phyloP scores from a whole-genome alignment of 2,888 invertebrate genomes.

The Oasisia sp. region DNA sequence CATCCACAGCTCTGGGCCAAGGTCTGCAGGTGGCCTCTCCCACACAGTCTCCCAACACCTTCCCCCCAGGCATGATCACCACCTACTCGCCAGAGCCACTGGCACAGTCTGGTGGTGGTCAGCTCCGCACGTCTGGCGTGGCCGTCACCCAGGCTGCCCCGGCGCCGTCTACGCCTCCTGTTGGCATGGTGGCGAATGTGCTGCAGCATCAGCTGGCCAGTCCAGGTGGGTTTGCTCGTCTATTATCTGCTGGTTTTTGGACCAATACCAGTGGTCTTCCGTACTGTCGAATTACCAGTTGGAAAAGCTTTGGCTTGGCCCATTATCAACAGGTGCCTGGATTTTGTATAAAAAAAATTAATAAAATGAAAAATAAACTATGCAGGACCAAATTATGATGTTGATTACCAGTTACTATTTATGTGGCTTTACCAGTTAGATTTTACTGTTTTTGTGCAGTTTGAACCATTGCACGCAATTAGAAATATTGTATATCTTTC shows the following conservation, averaged over 20 bases:
- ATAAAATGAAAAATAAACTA: too few relatives aligned
- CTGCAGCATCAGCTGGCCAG: slow-evolving; percentile 23
- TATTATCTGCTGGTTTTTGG: too few relatives aligned
- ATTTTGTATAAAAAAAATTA: too few relatives aligned
- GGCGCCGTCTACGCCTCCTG: neutral
- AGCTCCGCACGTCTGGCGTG: neutral
- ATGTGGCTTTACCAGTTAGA: too few relatives aligned
- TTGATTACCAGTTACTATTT: too few relatives aligned
- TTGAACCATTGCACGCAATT: neutral
- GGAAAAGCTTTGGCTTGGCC: too few relatives aligned
- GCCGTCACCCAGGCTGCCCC: neutral
- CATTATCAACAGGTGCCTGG: too few relatives aligned
- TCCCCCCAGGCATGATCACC: neutral
- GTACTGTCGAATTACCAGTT: too few relatives aligned
- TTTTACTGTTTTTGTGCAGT: too few relatives aligned
- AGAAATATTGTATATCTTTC: slow-evolving; percentile 8
- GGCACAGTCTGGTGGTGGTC: slow-evolving; percentile 14
- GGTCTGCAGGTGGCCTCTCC: slow-evolving; percentile 17
- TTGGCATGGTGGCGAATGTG: slow-evolving; percentile 7
- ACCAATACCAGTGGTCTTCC: too few relatives aligned
- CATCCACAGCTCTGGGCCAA: neutral
- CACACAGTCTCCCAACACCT: slow-evolving; percentile 13
- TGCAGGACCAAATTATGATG: too few relatives aligned
- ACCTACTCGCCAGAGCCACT: slow-evolving; percentile 14
- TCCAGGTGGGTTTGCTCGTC: slow-evolving; percentile 24